Conservation (phyloP, 2,797 vertebrate genomes). For the Brachyrhaphis roseni region DNA sequence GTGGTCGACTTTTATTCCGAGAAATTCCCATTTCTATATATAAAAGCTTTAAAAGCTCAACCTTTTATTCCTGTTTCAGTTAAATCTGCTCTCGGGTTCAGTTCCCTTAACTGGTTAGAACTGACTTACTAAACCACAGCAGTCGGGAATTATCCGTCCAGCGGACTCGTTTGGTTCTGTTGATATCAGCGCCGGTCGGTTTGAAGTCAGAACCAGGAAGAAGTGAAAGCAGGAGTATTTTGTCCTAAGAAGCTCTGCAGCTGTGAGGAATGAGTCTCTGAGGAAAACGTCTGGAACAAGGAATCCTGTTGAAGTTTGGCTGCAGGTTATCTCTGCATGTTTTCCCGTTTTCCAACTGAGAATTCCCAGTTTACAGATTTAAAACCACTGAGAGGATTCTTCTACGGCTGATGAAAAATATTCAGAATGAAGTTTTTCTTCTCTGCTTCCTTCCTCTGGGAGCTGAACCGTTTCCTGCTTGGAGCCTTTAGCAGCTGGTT, state of each 20-base stretch:
- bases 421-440: too few species aligned
- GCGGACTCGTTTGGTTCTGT: too few species aligned
- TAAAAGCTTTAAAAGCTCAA: neutral
- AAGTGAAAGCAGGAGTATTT: neutral
- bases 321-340: neutral
- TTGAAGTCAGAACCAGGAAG: neutral
- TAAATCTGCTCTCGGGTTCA: too few species aligned
- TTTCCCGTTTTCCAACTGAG: neutral
- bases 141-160: neutral
- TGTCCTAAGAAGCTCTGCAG: neutral
- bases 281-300: neutral
- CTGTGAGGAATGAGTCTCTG: neutral
- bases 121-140: neutral
- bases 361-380: neutral
- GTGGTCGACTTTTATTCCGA: neutral
- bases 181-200: neutral
- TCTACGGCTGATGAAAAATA: neutral
- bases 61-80: neutral
- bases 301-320: neutral
- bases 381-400: neutral
- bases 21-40: neutral
- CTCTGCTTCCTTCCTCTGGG: neutral
- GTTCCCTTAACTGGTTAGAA: neutral
- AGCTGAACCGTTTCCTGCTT: neutral
- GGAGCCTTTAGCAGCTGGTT: neutral